These are phyloP conservation scores for Trissolcus basalis DNA, from an alignment of 1,140 invertebrate species.

Conservation along the genomic window DNA sequence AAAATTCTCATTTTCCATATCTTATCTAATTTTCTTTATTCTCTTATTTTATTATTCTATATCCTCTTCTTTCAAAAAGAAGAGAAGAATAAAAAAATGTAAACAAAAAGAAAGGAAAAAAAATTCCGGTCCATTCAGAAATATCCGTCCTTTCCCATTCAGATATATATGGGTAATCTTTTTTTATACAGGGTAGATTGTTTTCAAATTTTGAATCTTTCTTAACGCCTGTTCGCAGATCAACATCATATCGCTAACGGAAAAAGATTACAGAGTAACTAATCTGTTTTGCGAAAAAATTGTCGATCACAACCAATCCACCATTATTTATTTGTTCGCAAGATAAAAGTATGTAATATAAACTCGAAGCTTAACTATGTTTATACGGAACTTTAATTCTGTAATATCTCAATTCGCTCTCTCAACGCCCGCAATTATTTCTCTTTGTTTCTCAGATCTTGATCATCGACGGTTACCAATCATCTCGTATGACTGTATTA, in stretches of 20 bases:
- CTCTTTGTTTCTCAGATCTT: slow-evolving; percentile 56
- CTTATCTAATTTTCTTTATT: too few species aligned
- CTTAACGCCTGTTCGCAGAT: neutral
- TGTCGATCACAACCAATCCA: slow-evolving; percentile 34
- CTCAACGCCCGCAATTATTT: slow-evolving; percentile 41
- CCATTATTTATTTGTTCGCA: slow-evolving; percentile 49
- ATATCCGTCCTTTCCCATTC: too few species aligned
- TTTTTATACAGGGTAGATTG: too few species aligned
- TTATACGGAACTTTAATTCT: slow-evolving; percentile 44
- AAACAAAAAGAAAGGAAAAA: too few species aligned
- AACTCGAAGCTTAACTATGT: slow-evolving; percentile 29
- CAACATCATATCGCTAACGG: slow-evolving; percentile 22
- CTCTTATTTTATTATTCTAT: too few species aligned
- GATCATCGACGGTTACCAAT: slow-evolving; percentile 54
- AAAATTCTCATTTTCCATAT: too few species aligned
- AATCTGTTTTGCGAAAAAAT: slow-evolving; percentile 18
- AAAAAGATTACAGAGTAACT: slow-evolving; percentile 28
- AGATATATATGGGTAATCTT: too few species aligned
- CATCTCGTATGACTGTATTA: slow-evolving; percentile 48
- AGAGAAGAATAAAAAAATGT: too few species aligned
- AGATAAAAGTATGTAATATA: slow-evolving; percentile 47
- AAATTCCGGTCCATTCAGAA: too few species aligned
- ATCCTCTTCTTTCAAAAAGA: too few species aligned
- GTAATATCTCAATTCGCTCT: slow-evolving; percentile 49
- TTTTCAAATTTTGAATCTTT: too few species aligned